These are phyloP conservation scores for Sebastes nivosus DNA, from an alignment of 2,797 vertebrate species.

Conservation along the genomic window DNA sequence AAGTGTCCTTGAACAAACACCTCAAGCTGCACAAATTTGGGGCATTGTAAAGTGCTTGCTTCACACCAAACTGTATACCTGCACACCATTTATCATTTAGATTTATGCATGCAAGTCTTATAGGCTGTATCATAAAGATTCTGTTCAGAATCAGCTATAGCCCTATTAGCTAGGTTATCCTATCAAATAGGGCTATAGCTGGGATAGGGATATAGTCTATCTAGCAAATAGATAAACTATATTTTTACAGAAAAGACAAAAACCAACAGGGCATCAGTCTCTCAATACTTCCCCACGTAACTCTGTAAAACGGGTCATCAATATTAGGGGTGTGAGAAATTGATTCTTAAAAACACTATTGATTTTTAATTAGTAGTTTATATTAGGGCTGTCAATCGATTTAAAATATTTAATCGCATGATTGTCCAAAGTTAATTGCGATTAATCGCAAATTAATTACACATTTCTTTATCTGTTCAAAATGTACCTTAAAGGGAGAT, in stretches of 20 bases:
- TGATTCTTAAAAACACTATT: too few species aligned
- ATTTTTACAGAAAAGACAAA: background rate
- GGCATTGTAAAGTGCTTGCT: background rate
- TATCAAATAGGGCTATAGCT: too few species aligned
- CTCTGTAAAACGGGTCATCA: background rate
- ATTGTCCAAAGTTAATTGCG: too few species aligned
- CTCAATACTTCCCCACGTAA: background rate
- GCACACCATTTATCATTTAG: conserved; percentile 1
- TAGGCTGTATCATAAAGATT: background rate
- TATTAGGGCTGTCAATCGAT: too few species aligned
- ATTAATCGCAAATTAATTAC: too few species aligned
- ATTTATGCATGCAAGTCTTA: background rate
- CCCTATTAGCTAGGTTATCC: background rate
- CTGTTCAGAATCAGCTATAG: background rate
- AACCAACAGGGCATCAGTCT: background rate
- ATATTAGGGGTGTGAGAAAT: background rate
- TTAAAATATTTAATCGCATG: too few species aligned
- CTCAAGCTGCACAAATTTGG: background rate
- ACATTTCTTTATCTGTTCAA: too few species aligned
- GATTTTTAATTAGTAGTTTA: too few species aligned
- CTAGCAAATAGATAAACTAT: too few species aligned
- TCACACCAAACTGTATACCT: background rate
- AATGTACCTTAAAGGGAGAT: too few species aligned
- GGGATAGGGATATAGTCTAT: too few species aligned
- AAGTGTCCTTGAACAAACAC: conserved; percentile 5